These are phyloP conservation scores for Aspidiotus destructor DNA, from an alignment of 2,888 invertebrate species.

Conservation along the genomic window DNA sequence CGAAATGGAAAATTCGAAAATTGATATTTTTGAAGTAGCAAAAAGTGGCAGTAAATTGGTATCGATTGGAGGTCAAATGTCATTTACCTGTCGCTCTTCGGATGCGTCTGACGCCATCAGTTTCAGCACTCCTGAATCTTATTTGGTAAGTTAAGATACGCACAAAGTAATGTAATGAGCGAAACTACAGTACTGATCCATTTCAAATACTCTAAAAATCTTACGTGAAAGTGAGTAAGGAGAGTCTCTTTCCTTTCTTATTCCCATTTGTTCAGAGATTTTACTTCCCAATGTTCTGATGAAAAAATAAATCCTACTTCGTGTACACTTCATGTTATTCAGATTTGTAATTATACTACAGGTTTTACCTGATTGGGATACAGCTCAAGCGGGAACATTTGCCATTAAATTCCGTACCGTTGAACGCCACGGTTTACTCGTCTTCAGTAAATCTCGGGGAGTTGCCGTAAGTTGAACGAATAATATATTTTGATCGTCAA, in stretches of 20 bases:
- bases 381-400: constrained; percentile 76
- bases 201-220: too few species aligned
- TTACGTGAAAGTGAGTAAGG: too few species aligned
- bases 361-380: constrained; percentile 85
- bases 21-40: constrained; percentile 82
- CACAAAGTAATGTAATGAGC: too few species aligned
- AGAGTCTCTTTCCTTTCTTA: too few species aligned
- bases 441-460: constrained; percentile 69
- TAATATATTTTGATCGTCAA: not conserved
- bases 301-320: too few species aligned
- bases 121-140: constrained; percentile 82
- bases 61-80: constrained; percentile 71
- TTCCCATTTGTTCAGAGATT: too few species aligned
- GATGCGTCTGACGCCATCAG: constrained; percentile 83
- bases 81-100: constrained; percentile 76
- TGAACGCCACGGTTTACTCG: constrained; percentile 85
- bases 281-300: too few species aligned
- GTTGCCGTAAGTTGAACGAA: constrained; percentile 2
- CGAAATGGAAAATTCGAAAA: constrained; percentile 72
- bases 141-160: constrained; percentile 57
- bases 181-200: too few species aligned
- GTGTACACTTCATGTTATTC: constrained; percentile 33
- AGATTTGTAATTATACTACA: constrained; percentile 43
- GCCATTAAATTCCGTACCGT: constrained; percentile 91
- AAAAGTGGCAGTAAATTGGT: constrained; percentile 71